Evolutionary conservation across 1,140 invertebrate genomes (phyloP), one percentile per base, ranked within the genome.

Genomic region (Drosophila bocqueti): DNA sequence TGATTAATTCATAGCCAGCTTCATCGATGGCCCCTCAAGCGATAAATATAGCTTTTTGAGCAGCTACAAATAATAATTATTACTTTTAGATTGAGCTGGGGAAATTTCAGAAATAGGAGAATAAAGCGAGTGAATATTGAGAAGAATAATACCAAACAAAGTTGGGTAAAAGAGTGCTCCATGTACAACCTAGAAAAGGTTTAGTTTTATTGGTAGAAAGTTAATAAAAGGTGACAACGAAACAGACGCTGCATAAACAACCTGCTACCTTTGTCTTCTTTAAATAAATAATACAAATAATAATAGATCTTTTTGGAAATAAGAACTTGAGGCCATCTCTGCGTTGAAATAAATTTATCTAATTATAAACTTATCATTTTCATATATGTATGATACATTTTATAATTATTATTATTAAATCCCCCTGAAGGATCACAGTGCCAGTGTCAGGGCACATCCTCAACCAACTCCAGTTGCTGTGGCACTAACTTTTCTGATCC

Each of bases 401-500:
- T 45, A 5, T 18, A 45, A 46, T 24, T 24, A 46, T 15, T 24
- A 46, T 15, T 26, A 26, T 26, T 15, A 29, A 49, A n/a, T 16
- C 24, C 47, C 0, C 24, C 16, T 26, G 26, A 72, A 42, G 65
- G 65, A 72, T 71, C 49, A 29, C 26, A 2, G 18, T 24, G 60
- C 21, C 43, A 21, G 26, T 64, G 24, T 6, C 46, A 24, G 11
- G 1, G 61, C 63, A 24, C 49, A 67, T 71, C 67, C 42, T 31
- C 59, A 26, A 29, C 29, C 59, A 36, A 36, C 29, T 58, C 24
- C 43, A 31, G 8, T 31, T 2, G 64, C 76, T 18, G 29, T 18
- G 29, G 50, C 29, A 36, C 52, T 54, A 54, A 80, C 65, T 77
- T 73, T 84, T 68, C 63, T 46, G 55, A 54, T 76, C 64, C 61